A percentile compares a stretch with the other conserved stretches of the same genome.
Conservation (phyloP, 2,888 invertebrate species). For the Ochropacha duplaris region DNA sequence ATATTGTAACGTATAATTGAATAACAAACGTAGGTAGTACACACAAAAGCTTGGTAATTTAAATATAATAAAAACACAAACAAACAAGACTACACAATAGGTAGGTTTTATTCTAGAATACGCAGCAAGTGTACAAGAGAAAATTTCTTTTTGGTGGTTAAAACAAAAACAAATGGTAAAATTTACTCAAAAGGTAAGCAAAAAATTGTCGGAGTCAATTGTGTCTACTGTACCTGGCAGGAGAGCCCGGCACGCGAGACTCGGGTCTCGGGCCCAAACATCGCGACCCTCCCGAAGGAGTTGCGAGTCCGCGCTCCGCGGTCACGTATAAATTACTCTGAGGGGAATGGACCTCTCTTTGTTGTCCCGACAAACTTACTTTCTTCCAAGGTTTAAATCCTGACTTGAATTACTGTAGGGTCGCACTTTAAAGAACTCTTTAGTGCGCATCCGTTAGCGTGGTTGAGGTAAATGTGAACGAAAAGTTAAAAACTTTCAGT, state of each 20-base stretch:
- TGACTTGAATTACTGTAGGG: slow-evolving; percentile 71
- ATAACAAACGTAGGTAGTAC: too few relatives aligned
- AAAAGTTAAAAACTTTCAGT: slow-evolving; percentile 42
- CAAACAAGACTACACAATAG: neutral
- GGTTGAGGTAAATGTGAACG: slow-evolving; percentile 30
- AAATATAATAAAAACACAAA: neutral
- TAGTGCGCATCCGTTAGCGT: slow-evolving; percentile 48
- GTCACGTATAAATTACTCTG: slow-evolving; percentile 80
- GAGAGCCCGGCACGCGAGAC: slow-evolving; percentile 58
- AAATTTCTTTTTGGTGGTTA: neutral
- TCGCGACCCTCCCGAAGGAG: slow-evolving; percentile 48
- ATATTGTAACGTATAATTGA: too few relatives aligned
- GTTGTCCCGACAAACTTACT: slow-evolving; percentile 74
- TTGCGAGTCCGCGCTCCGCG: slow-evolving; percentile 51
- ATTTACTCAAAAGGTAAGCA: slow-evolving; percentile 40
- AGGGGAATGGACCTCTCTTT: slow-evolving; percentile 68
- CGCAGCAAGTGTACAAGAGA: neutral
- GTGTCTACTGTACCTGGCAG: slow-evolving; percentile 41
- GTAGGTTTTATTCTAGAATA: neutral
- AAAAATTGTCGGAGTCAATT: slow-evolving; percentile 52
- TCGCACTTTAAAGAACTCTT: slow-evolving; percentile 63
- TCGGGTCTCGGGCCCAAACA: slow-evolving; percentile 13
- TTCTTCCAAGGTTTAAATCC: slow-evolving; percentile 76
- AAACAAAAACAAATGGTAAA: slow-evolving; percentile 26
- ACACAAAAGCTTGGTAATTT: too few relatives aligned